phyloP scores from a whole-genome alignment of 2,113 vertebrate genomes.

The Pogonocichla stellata region DNA sequence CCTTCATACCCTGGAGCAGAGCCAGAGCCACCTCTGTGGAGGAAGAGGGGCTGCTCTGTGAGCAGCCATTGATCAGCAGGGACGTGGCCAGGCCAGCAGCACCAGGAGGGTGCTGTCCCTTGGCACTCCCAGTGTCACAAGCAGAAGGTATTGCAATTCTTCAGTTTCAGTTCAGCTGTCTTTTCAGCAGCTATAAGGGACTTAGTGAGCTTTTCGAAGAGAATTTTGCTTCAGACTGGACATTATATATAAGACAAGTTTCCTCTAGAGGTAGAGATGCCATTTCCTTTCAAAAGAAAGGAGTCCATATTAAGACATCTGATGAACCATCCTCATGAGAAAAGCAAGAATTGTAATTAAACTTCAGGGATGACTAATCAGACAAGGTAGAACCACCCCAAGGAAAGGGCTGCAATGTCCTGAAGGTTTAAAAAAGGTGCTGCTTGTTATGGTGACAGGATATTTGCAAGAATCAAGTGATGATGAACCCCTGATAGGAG shows the following conservation, averaged over 20 bases:
- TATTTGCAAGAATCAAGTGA: background rate
- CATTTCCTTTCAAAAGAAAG: conserved; percentile 12
- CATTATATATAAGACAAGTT: background rate
- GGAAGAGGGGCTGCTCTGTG: conserved; percentile 35
- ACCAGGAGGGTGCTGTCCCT: background rate
- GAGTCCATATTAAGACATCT: conserved; percentile 44
- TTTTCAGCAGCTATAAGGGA: background rate
- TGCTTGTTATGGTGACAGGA: background rate
- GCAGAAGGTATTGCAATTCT: background rate
- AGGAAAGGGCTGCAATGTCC: background rate
- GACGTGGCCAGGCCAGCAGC: background rate
- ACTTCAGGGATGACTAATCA: background rate
- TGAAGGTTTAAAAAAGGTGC: background rate
- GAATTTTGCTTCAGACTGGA: background rate
- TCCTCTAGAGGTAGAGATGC: conserved; percentile 34
- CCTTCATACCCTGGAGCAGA: conserved; percentile 72
- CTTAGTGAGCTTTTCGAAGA: background rate
- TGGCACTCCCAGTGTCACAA: background rate
- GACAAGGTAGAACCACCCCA: background rate
- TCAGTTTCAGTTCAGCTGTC: background rate
- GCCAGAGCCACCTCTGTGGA: conserved; percentile 69
- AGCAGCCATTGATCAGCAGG: background rate
- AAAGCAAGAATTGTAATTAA: background rate
- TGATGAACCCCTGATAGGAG: background rate
- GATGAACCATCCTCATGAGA: background rate